These are phyloP conservation scores for Callipepla californica DNA, from an alignment of 2,113 vertebrate species.

Conservation along the genomic window DNA sequence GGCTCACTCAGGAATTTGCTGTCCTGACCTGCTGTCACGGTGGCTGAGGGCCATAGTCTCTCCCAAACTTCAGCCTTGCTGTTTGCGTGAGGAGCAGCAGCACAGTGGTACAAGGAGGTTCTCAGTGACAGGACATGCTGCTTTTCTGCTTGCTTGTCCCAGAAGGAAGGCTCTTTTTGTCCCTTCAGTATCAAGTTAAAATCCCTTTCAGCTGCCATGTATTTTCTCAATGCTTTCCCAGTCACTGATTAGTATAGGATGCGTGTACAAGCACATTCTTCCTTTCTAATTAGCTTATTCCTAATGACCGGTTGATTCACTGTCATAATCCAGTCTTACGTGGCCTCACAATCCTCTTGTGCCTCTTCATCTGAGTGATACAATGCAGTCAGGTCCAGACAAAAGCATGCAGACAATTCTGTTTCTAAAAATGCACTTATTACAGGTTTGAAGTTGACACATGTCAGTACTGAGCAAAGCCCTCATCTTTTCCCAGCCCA, in stretches of 20 bases:
- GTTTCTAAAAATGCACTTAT: slow-evolving; percentile 24
- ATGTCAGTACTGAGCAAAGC: neutral
- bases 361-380: neutral
- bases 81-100: neutral
- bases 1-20: neutral
- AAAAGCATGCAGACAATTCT: neutral
- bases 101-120: neutral
- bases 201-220: neutral
- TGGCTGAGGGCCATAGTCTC: neutral
- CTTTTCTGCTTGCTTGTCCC: neutral
- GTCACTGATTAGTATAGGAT: neutral
- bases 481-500: neutral
- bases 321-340: slow-evolving; percentile 17
- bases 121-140: neutral
- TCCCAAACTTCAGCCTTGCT: neutral
- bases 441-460: slow-evolving; percentile 35
- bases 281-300: slow-evolving; percentile 31
- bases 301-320: neutral
- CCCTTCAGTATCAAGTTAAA: neutral
- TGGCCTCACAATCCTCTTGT: neutral
- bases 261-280: neutral
- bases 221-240: neutral
- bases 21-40: neutral
- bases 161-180: neutral
- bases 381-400: neutral